phyloP scores from a whole-genome alignment of 2,797 vertebrate genomes.

The Sebastes steindachneri region DNA sequence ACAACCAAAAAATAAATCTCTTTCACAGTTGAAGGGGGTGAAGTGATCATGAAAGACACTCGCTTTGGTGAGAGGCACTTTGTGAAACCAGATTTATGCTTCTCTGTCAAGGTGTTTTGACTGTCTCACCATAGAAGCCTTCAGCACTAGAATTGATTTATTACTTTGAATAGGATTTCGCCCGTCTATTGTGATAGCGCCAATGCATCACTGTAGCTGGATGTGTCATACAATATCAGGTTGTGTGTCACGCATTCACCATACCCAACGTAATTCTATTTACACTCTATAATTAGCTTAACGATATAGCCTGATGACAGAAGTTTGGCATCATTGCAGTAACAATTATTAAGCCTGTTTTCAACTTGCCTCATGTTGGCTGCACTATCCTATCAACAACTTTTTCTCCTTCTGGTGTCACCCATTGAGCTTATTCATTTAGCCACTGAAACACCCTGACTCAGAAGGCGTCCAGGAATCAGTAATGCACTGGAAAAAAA shows the following conservation, averaged over 20 bases:
- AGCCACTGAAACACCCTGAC: neutral
- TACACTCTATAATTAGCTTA: neutral
- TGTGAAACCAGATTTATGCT: constrained; percentile 11
- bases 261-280: neutral
- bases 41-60: constrained; percentile 6
- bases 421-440: neutral
- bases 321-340: neutral
- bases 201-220: neutral
- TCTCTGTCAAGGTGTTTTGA: constrained; percentile 12
- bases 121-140: neutral
- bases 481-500: neutral
- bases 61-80: neutral
- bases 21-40: neutral
- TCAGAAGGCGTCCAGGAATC: neutral
- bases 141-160: constrained; percentile 25
- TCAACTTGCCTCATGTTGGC: neutral
- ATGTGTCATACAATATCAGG: neutral
- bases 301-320: neutral
- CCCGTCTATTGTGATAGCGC: neutral
- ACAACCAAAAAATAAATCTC: neutral
- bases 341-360: neutral
- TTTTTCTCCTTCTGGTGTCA: neutral
- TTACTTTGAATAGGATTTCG: constrained; percentile 23
- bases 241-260: neutral
- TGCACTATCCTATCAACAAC: neutral